Evolutionary conservation across 2,888 invertebrate species (phyloP).

Genomic region (Platycnemis pennipes): DNA sequence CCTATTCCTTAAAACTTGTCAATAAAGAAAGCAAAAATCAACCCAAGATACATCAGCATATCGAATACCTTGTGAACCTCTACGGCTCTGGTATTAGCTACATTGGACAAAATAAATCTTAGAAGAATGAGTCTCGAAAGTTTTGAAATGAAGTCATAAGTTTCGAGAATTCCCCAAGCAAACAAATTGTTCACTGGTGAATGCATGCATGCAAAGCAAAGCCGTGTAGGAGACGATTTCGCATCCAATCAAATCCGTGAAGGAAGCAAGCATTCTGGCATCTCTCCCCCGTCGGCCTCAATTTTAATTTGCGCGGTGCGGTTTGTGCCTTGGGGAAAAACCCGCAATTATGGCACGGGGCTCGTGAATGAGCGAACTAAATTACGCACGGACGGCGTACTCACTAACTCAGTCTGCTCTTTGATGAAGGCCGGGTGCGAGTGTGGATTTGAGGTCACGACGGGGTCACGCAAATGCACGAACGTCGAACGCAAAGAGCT

Average conservation of each 20-base stretch:
- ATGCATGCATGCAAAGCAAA: neutral
- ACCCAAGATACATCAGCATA: too few species aligned
- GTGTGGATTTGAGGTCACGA: neutral
- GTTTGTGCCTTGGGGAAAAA: neutral
- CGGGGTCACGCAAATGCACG: neutral
- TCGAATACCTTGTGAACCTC: too few species aligned
- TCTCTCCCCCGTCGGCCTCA: neutral
- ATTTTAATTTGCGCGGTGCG: neutral
- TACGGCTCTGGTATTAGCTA: too few species aligned
- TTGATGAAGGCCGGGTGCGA: neutral
- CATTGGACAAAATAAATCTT: too few species aligned
- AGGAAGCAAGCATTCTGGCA: neutral
- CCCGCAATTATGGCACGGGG: neutral
- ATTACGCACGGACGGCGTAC: neutral
- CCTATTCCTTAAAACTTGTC: too few species aligned
- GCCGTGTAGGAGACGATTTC: neutral
- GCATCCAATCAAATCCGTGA: conserved; percentile 16
- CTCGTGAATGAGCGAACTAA: conserved; percentile 15
- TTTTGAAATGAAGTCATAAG: neutral
- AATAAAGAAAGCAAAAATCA: too few species aligned
- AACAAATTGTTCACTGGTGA: neutral
- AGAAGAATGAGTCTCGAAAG: neutral
- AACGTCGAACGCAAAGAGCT: neutral
- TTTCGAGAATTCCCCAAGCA: neutral
- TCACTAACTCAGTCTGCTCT: neutral